These are phyloP conservation scores for Siniperca chuatsi DNA, from an alignment of 2,113 vertebrate genomes.

Conservation along the genomic window DNA sequence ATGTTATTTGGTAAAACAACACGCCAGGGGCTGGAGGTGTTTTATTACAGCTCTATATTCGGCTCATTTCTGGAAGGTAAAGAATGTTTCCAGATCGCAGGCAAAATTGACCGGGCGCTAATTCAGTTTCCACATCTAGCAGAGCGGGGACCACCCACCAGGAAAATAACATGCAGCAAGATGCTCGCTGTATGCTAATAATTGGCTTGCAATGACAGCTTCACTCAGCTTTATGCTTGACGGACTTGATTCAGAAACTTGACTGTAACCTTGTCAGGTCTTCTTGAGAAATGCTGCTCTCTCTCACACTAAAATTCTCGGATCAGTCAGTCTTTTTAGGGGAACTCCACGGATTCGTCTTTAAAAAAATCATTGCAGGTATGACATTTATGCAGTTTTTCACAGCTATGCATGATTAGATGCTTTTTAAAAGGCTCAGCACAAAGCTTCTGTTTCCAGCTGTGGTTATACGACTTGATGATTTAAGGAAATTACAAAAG, in stretches of 20 bases:
- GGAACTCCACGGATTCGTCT: background rate
- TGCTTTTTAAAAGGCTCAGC: background rate
- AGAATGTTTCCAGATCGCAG: slow-evolving; percentile 89
- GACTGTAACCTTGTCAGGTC: background rate
- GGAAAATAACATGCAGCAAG: slow-evolving; percentile 59
- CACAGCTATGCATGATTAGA: background rate
- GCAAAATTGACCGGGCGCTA: slow-evolving; percentile 81
- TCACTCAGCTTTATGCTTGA: slow-evolving; percentile 42
- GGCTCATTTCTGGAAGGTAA: slow-evolving; percentile 85
- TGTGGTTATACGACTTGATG: slow-evolving; percentile 23
- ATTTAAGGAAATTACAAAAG: slow-evolving; percentile 45
- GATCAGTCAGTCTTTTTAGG: background rate
- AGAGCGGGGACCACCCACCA: slow-evolving; percentile 83
- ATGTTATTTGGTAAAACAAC: slow-evolving; percentile 90
- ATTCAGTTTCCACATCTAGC: slow-evolving; percentile 86
- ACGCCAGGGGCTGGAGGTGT: slow-evolving; percentile 84
- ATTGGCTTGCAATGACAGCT: slow-evolving; percentile 46
- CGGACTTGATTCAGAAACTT: background rate
- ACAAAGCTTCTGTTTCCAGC: slow-evolving; percentile 3
- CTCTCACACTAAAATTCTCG: background rate
- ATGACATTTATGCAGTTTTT: background rate
- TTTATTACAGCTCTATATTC: slow-evolving; percentile 87
- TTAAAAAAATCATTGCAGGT: background rate
- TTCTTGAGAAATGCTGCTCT: background rate
- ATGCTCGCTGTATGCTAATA: slow-evolving; percentile 61